phyloP scores from a whole-genome alignment of 2,113 vertebrate species.

The Casuarius casuarius region DNA sequence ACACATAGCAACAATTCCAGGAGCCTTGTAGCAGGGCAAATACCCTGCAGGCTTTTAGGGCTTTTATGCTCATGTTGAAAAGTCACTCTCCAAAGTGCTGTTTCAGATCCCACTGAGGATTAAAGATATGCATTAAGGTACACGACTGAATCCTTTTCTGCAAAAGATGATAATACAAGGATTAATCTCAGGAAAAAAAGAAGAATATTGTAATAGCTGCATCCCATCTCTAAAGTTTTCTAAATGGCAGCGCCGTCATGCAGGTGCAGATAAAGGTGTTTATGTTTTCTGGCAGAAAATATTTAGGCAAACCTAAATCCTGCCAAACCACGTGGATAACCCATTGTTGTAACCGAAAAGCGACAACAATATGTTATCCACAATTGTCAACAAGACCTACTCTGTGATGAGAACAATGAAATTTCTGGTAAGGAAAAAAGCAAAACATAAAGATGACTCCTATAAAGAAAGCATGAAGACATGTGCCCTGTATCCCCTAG shows the following conservation, averaged over 20 bases:
- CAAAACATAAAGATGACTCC: constrained; percentile 29
- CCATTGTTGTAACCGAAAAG: not conserved
- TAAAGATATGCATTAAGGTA: constrained; percentile 41
- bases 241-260: not conserved
- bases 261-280: not conserved
- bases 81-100: constrained; percentile 28
- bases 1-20: not conserved
- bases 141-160: not conserved
- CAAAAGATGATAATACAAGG: constrained; percentile 17
- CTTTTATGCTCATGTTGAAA: constrained; percentile 29
- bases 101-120: constrained; percentile 19
- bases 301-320: not conserved
- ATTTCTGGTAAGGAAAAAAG: not conserved
- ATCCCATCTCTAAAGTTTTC: not conserved
- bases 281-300: not conserved
- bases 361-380: not conserved
- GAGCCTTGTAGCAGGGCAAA: not conserved
- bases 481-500: not conserved
- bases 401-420: not conserved
- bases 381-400: not conserved
- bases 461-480: not conserved
- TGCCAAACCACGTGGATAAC: not conserved
- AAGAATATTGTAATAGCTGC: not conserved
- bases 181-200: not conserved
- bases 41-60: not conserved